Conservation (phyloP, 2,797 vertebrate genomes). For the Chaetodon trifasciatus region DNA sequence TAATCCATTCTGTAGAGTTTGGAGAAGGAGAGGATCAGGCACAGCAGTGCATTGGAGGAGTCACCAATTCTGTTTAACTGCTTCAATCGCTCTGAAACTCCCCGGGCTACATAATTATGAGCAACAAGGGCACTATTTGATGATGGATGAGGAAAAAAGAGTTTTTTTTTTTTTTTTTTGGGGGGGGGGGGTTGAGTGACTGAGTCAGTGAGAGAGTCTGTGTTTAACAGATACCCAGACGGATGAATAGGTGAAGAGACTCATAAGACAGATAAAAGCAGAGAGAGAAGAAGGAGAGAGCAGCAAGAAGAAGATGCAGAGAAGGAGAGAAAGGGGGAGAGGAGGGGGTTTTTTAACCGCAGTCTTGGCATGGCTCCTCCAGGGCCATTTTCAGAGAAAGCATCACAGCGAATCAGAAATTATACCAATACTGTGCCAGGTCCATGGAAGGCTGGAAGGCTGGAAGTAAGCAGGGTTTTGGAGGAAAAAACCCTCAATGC, state of each 20-base stretch:
- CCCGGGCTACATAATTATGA: slow-evolving; percentile 20
- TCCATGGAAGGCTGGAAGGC: slow-evolving; percentile 24
- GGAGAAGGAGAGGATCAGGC: slow-evolving; percentile 7
- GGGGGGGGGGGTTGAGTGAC: background rate
- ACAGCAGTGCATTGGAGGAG: slow-evolving; percentile 7
- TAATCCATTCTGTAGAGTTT: slow-evolving; percentile 10
- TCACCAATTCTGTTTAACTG: slow-evolving; percentile 12
- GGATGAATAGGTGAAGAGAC: slow-evolving; percentile 31
- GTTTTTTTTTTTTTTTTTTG: background rate
- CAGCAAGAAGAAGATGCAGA: slow-evolving; percentile 1
- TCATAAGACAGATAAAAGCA: slow-evolving; percentile 15
- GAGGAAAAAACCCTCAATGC: background rate
- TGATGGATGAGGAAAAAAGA: slow-evolving; percentile 20
- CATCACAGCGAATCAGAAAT: slow-evolving; percentile 66
- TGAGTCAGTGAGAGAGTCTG: slow-evolving; percentile 32
- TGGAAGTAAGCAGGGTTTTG: slow-evolving; percentile 17
- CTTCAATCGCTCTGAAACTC: slow-evolving; percentile 10
- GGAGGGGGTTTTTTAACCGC: slow-evolving; percentile 56
- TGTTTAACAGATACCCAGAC: slow-evolving; percentile 17
- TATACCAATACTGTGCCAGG: slow-evolving; percentile 55
- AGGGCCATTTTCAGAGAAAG: slow-evolving; percentile 70
- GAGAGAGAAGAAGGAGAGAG: background rate
- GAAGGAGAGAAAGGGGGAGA: background rate
- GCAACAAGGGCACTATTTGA: slow-evolving; percentile 23
- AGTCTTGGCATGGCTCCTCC: slow-evolving; percentile 76